phyloP scores from a whole-genome alignment of 1,140 invertebrate genomes.

The Lethrus apterus region DNA sequence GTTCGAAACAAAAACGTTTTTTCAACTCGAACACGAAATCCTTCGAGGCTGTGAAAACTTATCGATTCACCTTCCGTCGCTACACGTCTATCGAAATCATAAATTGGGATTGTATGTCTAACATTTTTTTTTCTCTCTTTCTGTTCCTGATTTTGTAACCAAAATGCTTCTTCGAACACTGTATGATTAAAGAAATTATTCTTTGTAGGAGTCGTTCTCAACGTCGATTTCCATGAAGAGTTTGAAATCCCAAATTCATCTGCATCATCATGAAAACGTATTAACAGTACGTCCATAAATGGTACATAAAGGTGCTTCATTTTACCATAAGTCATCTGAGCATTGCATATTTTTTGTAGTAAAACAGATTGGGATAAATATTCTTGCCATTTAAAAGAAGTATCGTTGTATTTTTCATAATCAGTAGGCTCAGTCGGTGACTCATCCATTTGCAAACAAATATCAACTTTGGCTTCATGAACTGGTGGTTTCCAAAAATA shows the following conservation, averaged over 20 bases:
- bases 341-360: background rate
- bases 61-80: background rate
- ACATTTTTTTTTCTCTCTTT: too few species aligned
- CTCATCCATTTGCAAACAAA: too few species aligned
- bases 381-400: slow-evolving; percentile 11
- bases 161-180: background rate
- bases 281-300: background rate
- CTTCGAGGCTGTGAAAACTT: slow-evolving; percentile 2
- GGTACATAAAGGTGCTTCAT: slow-evolving; percentile 2
- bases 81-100: background rate
- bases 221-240: background rate
- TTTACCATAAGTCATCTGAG: background rate
- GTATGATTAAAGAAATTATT: background rate
- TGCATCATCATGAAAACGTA: slow-evolving; percentile 8
- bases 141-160: too few species aligned
- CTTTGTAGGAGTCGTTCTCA: background rate
- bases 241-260: slow-evolving; percentile 6
- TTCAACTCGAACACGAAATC: slow-evolving; percentile 3
- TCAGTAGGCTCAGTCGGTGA: background rate
- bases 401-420: background rate
- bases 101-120: background rate
- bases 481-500: slow-evolving; percentile 2
- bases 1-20: slow-evolving; percentile 1
- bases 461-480: too few species aligned
- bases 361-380: background rate